A percentile compares a stretch with the other conserved stretches of the same genome.
These are phyloP conservation scores for Luehdorfia chinensis DNA, from an alignment of 1,140 invertebrate species.

Conservation along the genomic window DNA sequence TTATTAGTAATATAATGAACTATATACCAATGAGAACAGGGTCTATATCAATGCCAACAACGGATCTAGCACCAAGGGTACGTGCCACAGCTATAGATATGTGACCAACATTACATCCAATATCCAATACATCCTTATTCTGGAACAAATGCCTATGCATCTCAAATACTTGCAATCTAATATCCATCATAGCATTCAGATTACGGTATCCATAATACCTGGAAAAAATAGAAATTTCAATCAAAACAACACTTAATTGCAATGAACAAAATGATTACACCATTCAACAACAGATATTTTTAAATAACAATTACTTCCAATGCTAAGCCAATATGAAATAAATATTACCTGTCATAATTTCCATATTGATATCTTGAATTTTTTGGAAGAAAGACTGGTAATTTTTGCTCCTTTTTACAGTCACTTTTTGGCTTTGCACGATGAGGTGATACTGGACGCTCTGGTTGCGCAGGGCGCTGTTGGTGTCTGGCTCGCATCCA, in stretches of 20 bases:
- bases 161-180: constrained; percentile 88
- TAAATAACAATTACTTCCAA: no score
- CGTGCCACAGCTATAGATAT: constrained; percentile 92
- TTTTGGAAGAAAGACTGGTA: constrained; percentile 85
- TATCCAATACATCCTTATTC: constrained; percentile 95
- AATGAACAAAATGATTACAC: no score
- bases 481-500: constrained; percentile 80
- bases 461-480: constrained; percentile 39
- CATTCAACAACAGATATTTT: no score
- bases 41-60: constrained; percentile 98
- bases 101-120: constrained; percentile 98
- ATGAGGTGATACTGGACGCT: constrained; percentile 54
- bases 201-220: constrained; percentile 97
- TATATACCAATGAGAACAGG: constrained; percentile 84
- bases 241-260: constrained; percentile 16
- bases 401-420: constrained; percentile 62
- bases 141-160: constrained; percentile 90
- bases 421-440: constrained; percentile 48
- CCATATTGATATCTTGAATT: constrained; percentile 93
- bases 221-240: constrained; percentile 36
- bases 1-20: no score
- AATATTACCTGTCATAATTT: constrained; percentile 91
- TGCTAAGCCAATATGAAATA: no score
- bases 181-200: constrained; percentile 86
- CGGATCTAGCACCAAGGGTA: constrained; percentile 88